Percentiles rank a stretch among this genome's conserved stretches.
Evolutionary conservation across 2,797 vertebrate species (phyloP).

Genomic region (Pipistrellus nathusii): DNA sequence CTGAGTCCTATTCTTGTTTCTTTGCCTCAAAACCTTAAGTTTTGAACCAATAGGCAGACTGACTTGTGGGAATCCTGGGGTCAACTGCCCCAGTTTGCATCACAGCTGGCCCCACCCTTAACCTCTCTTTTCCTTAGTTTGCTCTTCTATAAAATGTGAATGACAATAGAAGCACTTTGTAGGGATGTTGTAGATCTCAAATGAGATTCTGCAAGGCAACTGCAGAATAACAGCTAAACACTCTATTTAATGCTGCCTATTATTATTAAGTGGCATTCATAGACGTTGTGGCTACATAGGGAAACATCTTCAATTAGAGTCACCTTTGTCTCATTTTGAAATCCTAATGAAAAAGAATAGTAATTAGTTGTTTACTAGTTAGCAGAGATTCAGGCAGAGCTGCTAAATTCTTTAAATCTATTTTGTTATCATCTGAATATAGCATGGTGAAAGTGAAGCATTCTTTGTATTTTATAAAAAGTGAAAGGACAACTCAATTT

Average conservation of each 20-base stretch:
- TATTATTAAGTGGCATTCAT: background rate
- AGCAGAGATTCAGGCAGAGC: conserved; percentile 64
- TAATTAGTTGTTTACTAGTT: conserved; percentile 51
- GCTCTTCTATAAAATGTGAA: background rate
- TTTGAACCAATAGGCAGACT: background rate
- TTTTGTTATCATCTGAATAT: conserved; percentile 27
- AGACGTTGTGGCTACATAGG: background rate
- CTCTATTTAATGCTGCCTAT: background rate
- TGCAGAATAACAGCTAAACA: background rate
- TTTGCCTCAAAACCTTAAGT: background rate
- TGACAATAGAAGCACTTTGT: background rate
- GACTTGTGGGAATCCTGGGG: background rate
- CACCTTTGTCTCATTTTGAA: conserved; percentile 42
- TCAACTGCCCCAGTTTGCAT: background rate
- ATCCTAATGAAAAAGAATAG: conserved; percentile 7
- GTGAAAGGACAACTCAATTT: conserved; percentile 65
- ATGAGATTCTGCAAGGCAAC: background rate
- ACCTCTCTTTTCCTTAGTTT: background rate
- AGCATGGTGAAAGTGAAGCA: conserved; percentile 35
- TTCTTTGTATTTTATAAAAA: conserved; percentile 63
- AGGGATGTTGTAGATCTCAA: background rate
- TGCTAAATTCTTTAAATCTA: conserved; percentile 43
- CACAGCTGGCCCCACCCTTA: background rate
- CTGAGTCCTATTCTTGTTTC: background rate
- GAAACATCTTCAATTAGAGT: background rate